Evolutionary conservation across 2,888 invertebrate genomes (phyloP).

Genomic region (Tethea ocularis): DNA sequence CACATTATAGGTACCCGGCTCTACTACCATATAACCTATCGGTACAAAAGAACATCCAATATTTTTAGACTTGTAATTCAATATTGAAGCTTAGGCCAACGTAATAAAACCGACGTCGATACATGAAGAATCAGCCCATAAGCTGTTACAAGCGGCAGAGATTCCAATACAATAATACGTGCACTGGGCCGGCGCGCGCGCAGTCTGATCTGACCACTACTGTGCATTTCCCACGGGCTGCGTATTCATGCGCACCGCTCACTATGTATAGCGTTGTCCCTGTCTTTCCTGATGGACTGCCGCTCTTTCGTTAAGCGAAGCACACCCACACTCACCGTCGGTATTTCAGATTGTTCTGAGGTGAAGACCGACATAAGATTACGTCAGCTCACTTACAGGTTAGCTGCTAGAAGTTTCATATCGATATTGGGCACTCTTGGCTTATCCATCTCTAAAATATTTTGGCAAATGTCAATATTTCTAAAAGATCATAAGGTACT

Average conservation of each 20-base stretch:
- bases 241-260: conserved; percentile 57
- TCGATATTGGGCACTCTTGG: background rate
- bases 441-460: too few relatives aligned
- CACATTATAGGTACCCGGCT: conserved; percentile 72
- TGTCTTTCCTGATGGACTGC: conserved; percentile 76
- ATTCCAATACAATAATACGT: conserved; percentile 82
- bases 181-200: conserved; percentile 83
- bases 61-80: conserved; percentile 19
- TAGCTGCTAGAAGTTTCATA: conserved; percentile 41
- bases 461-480: too few relatives aligned
- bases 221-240: conserved; percentile 84
- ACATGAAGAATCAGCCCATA: conserved; percentile 44
- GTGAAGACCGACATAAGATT: conserved; percentile 76
- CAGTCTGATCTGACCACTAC: conserved; percentile 83
- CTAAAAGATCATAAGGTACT: too few relatives aligned
- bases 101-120: conserved; percentile 36
- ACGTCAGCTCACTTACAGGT: conserved; percentile 70
- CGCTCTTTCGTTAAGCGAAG: conserved; percentile 83
- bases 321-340: conserved; percentile 82
- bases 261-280: conserved; percentile 63
- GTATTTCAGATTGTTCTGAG: conserved; percentile 80
- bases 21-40: conserved; percentile 65
- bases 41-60: conserved; percentile 35
- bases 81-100: conserved; percentile 41
- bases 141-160: conserved; percentile 61